phyloP scores from a whole-genome alignment of 2,113 vertebrate genomes.

The Muscicapa adusta region DNA sequence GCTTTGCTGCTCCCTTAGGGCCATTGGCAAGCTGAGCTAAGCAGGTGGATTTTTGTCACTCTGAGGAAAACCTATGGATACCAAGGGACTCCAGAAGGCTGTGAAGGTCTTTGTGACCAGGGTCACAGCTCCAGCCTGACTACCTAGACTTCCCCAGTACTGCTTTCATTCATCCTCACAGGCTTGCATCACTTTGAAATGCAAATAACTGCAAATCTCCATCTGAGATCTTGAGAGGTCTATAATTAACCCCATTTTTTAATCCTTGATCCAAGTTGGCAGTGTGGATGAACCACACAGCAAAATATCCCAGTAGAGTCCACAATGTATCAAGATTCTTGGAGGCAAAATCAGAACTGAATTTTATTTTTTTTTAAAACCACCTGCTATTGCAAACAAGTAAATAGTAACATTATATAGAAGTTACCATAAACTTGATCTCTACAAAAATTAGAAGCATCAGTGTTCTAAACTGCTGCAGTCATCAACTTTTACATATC shows the following conservation, averaged over 20 bases:
- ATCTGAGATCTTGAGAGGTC: background rate
- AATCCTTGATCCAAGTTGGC: background rate
- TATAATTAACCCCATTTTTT: background rate
- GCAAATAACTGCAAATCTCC: background rate
- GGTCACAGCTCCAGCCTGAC: background rate
- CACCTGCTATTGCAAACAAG: background rate
- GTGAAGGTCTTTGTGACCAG: rapidly evolving
- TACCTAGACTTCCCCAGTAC: background rate
- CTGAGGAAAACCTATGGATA: background rate
- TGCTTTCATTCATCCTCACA: background rate
- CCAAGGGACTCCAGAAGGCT: background rate
- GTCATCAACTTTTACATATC: background rate
- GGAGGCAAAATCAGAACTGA: background rate
- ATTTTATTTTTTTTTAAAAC: background rate
- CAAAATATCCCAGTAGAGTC: background rate
- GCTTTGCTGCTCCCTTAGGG: background rate
- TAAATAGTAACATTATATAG: background rate
- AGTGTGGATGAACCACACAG: background rate
- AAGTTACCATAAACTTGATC: background rate
- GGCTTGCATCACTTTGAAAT: background rate
- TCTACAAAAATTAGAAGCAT: background rate
- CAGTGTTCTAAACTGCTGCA: background rate
- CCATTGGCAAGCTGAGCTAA: background rate
- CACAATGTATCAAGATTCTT: background rate
- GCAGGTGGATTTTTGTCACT: background rate